phyloP scores from a whole-genome alignment of 1,140 invertebrate species.

The Panagrolaimus sp. region DNA sequence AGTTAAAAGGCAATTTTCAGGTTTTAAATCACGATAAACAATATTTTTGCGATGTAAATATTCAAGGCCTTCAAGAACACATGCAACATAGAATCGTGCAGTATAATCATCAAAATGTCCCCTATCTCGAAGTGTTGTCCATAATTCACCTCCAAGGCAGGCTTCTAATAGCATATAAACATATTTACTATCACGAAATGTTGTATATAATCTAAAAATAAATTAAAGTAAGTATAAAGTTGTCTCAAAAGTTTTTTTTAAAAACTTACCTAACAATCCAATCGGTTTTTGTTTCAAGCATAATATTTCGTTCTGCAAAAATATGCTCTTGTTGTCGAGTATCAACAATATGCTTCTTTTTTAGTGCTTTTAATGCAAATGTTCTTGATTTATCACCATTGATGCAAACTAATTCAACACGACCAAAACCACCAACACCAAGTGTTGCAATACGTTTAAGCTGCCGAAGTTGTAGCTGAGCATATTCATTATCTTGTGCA shows the following conservation, averaged over 20 bases:
- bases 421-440: slow-evolving; percentile 84
- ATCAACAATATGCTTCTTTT: slow-evolving; percentile 96
- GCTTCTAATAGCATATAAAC: slow-evolving; percentile 97
- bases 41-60: slow-evolving; percentile 92
- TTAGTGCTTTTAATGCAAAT: slow-evolving; percentile 96
- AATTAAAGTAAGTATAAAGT: too few relatives aligned
- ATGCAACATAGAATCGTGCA: slow-evolving; percentile 81
- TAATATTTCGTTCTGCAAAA: slow-evolving; percentile 97
- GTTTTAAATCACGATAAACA: slow-evolving; percentile 94
- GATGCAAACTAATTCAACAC: slow-evolving; percentile 74
- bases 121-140: slow-evolving; percentile 79
- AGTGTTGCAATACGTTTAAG: slow-evolving; percentile 75
- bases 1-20: slow-evolving; percentile 60
- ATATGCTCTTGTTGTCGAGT: slow-evolving; percentile 97
- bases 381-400: slow-evolving; percentile 73
- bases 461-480: slow-evolving; percentile 75
- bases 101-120: slow-evolving; percentile 63
- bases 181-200: slow-evolving; percentile 93
- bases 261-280: slow-evolving; percentile 77
- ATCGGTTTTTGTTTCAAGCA: slow-evolving; percentile 90
- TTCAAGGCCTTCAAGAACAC: slow-evolving; percentile 91
- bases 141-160: slow-evolving; percentile 91
- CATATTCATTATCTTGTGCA: slow-evolving; percentile 71
- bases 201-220: slow-evolving; percentile 75
- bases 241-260: too few relatives aligned